Conservation (phyloP, 2,113 vertebrate genomes). For the Menidia beryllina region DNA sequence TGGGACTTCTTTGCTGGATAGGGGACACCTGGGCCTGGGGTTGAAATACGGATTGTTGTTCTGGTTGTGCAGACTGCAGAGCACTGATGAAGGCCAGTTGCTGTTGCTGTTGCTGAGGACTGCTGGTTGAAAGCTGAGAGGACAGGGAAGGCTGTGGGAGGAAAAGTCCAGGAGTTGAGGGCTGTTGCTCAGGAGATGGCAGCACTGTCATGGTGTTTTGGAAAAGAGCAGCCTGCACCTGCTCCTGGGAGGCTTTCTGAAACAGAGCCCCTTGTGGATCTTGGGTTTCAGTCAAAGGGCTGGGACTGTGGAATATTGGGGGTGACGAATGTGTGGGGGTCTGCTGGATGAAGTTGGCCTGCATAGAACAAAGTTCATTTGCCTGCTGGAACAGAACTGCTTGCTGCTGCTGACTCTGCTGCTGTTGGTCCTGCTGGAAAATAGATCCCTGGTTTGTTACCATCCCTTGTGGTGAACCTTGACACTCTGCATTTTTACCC, state of each 20-base stretch:
- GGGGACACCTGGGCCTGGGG: constrained; percentile 81
- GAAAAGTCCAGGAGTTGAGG: constrained; percentile 86
- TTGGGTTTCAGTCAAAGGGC: constrained; percentile 86
- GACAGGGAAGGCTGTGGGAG: constrained; percentile 87
- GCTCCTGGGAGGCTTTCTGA: constrained; percentile 89
- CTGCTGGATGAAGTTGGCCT: constrained; percentile 92
- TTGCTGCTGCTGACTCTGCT: constrained; percentile 77
- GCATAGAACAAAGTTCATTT: constrained; percentile 90
- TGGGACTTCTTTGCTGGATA: constrained; percentile 87
- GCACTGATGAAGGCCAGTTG: constrained; percentile 91
- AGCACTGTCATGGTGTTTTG: constrained; percentile 90
- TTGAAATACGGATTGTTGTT: constrained; percentile 83
- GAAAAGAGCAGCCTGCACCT: constrained; percentile 91
- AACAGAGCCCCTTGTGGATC: constrained; percentile 85
- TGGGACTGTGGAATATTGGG: constrained; percentile 91
- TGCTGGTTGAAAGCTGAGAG: constrained; percentile 80
- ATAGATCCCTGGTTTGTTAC: constrained; percentile 84
- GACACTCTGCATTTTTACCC: constrained; percentile 85
- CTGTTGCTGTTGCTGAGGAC: constrained; percentile 80
- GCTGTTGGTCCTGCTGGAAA: constrained; percentile 84
- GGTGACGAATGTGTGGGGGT: constrained; percentile 86
- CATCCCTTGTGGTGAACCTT: constrained; percentile 80
- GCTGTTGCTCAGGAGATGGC: constrained; percentile 89
- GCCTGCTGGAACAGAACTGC: constrained; percentile 90
- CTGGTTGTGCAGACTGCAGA: constrained; percentile 76